Percentiles rank a stretch among this genome's conserved stretches.
These are phyloP conservation scores for Teleogryllus oceanicus DNA, from an alignment of 2,888 invertebrate species.

Conservation along the genomic window DNA sequence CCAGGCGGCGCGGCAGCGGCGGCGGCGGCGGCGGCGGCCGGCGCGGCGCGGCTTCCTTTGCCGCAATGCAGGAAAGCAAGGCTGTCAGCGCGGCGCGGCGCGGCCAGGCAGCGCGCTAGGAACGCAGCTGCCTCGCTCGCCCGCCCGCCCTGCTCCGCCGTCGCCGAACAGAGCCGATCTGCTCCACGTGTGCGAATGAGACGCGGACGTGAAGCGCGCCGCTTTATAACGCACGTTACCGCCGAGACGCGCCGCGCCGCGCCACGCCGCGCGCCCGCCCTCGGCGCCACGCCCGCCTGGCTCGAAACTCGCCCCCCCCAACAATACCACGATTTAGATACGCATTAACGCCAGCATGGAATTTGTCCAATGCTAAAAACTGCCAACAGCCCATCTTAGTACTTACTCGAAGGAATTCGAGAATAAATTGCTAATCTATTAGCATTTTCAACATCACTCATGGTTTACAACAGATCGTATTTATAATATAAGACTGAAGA, in stretches of 20 bases:
- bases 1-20: conserved; percentile 49
- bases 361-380: too few species aligned
- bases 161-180: neutral
- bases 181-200: conserved; percentile 18
- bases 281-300: neutral
- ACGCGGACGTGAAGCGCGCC: neutral
- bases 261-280: neutral
- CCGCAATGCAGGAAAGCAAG: conserved; percentile 18
- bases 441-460: too few species aligned
- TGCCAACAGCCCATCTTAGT: too few species aligned
- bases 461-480: too few species aligned
- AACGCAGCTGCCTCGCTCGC: neutral
- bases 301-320: neutral
- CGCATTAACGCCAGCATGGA: too few species aligned
- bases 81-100: neutral
- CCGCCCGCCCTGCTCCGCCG: neutral
- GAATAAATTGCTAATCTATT: too few species aligned
- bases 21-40: conserved; percentile 42
- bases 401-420: too few species aligned
- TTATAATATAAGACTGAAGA: too few species aligned
- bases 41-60: too few species aligned
- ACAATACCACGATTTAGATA: too few species aligned
- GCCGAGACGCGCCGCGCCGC: too few species aligned
- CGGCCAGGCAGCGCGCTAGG: neutral
- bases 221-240: neutral